Base-by-base conservation (phyloP, 2,888 invertebrate genomes). In the Eudemis profundana region DNA sequence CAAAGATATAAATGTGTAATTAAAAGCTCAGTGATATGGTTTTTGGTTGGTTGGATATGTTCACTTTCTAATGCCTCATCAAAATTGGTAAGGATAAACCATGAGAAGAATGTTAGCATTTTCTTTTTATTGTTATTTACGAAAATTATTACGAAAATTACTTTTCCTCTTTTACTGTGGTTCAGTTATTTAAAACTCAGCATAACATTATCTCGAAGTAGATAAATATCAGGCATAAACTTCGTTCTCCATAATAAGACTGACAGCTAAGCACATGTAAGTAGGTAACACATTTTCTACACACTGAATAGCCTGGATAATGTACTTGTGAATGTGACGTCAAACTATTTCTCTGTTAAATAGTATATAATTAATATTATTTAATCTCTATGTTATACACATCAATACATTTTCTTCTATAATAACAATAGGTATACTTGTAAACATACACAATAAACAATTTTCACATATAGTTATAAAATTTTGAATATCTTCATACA, bases 391-490 rank as follows among this genome's bases (percentile, higher is more conserved):
- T 59, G 3, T 68, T 71, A 76, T 75, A 81, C 81, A 85, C 83
- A 82, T 78, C 82, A 77, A 84, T 82, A 83, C 76, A 77, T 71
- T 74, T 74, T 72, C 67, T 64, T 74, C 73, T 79, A 78, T 76
- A 75, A 74, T 71, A 73, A 74, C 78, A 84, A 75, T 70, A 66
- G 70, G 72, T 78, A 78, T 78, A 76, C 76, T 79, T 86, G 87
- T 89, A 86, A 87, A 89, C 80, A 86, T 87, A 89, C 78, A 77
- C 76, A 72, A 71, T 78, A 75, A 83, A 80, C 72, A 73, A 72
- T 75, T 71, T 79, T 78, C 81, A 84, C 79, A 76, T 83, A 83
- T 76, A 82, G 73, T 83, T 84, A 84, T 79, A 86, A 87, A 84
- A 84, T 82, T 81, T 84, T 78, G 75, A 77, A 74, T 73, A 73